Percentiles rank a stretch among this genome's conserved stretches.
phyloP scores from a whole-genome alignment of 2,113 vertebrate genomes.

The Grantiella picta region DNA sequence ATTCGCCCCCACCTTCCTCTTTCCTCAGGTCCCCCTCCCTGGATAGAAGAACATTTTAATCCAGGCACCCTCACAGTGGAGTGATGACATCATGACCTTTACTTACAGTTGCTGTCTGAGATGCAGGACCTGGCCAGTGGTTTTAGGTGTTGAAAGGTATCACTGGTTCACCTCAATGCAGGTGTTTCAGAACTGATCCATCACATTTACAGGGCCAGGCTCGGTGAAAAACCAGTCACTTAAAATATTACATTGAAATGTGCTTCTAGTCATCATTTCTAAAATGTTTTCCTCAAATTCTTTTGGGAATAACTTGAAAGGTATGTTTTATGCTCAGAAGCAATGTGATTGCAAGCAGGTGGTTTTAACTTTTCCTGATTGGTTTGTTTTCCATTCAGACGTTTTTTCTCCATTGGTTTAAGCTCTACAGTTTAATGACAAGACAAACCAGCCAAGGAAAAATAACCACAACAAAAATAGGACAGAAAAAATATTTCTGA shows the following conservation, averaged over 20 bases:
- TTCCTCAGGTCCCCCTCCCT: neutral
- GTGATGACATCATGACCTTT: slow-evolving; percentile 52
- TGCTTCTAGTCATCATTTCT: slow-evolving; percentile 18
- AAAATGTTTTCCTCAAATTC: neutral
- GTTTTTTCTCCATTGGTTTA: neutral
- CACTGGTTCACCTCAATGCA: slow-evolving; percentile 10
- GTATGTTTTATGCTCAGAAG: neutral
- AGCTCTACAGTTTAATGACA: neutral
- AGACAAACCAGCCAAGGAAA: neutral
- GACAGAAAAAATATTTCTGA: neutral
- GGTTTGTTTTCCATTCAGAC: neutral
- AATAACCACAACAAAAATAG: neutral
- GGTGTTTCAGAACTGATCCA: slow-evolving; percentile 35
- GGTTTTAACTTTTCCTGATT: neutral
- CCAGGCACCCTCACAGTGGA: slow-evolving; percentile 3
- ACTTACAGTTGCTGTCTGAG: neutral
- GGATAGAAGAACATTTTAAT: slow-evolving; percentile 4
- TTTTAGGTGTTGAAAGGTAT: neutral
- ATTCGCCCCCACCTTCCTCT: neutral
- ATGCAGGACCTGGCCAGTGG: neutral
- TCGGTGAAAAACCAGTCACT: neutral
- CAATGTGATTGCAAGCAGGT: neutral
- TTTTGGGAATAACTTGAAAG: neutral
- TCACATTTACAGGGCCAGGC: slow-evolving; percentile 15
- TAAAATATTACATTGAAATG: slow-evolving; percentile 32